Conservation (phyloP, 2,888 invertebrate species). For the Lochmaea crataegi region DNA sequence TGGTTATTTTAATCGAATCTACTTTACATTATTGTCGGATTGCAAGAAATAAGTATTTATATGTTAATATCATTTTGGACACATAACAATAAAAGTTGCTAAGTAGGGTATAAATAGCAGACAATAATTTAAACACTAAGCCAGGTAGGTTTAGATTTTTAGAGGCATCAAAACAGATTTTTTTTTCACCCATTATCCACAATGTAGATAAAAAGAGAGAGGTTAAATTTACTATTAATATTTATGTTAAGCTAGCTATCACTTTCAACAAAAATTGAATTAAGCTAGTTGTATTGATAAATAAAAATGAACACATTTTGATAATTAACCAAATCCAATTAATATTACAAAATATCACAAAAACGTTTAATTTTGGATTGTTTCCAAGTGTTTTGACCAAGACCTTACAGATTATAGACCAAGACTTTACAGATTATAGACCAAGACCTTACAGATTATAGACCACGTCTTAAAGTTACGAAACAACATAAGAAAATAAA, state of each 20-base stretch:
- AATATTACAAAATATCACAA: slow-evolving; percentile 3
- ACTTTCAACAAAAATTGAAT: not conserved
- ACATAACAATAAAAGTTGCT: not conserved
- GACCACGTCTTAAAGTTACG: slow-evolving; percentile 8
- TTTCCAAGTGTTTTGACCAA: slow-evolving; percentile 11
- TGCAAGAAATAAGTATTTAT: not conserved
- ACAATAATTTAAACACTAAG: not conserved
- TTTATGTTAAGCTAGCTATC: not conserved
- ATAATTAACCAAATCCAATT: not conserved
- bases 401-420: not conserved
- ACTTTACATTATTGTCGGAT: not conserved
- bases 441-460: slow-evolving; percentile 2
- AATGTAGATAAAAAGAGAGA: not conserved
- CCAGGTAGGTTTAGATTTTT: not conserved
- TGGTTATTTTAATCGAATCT: not conserved
- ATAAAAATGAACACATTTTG: not conserved
- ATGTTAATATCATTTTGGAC: not conserved
- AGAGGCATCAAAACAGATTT: not conserved
- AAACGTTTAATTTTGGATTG: not conserved
- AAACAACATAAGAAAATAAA: not conserved
- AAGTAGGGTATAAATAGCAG: not conserved
- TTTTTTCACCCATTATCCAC: not conserved
- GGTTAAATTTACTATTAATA: not conserved
- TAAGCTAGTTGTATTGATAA: not conserved
- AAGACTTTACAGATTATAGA: not conserved